phyloP scores from a whole-genome alignment of 2,888 invertebrate genomes.

The Lithodes maja region DNA sequence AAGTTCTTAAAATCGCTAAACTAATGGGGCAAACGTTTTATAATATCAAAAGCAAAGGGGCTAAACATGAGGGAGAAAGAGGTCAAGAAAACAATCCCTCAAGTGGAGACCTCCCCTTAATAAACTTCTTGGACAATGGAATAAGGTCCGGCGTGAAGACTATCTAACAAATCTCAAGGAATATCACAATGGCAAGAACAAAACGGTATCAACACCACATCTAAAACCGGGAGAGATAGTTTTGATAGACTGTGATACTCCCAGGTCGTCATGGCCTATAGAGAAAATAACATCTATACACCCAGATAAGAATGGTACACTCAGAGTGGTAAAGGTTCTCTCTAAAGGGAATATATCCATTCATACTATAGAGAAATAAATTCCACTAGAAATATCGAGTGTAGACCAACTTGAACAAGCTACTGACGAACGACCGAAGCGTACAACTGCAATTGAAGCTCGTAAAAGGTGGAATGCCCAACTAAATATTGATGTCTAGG shows the following conservation, averaged over 20 bases:
- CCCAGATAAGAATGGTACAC: not conserved
- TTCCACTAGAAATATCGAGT: not conserved
- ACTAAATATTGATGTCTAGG: not conserved
- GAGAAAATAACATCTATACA: not conserved
- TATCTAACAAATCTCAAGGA: not conserved
- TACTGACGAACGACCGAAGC: not conserved
- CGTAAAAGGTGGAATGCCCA: not conserved
- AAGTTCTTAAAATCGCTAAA: too few relatives aligned
- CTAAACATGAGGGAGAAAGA: too few relatives aligned
- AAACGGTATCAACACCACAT: not conserved
- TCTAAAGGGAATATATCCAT: not conserved
- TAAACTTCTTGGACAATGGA: not conserved
- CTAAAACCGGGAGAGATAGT: not conserved
- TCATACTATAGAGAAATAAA: not conserved
- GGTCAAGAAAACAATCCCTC: too few relatives aligned
- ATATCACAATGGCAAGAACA: not conserved
- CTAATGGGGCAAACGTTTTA: too few relatives aligned
- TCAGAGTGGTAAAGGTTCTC: not conserved
- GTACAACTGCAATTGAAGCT: not conserved
- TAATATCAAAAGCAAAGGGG: too few relatives aligned
- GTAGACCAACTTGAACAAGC: not conserved
- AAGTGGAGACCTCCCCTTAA: too few relatives aligned
- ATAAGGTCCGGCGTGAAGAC: not conserved
- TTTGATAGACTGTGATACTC: not conserved
- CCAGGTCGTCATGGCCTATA: constrained; percentile 3